Percentiles rank a stretch among this genome's conserved stretches.
phyloP scores from a whole-genome alignment of 2,888 invertebrate genomes.

The Idaea dimidiata region DNA sequence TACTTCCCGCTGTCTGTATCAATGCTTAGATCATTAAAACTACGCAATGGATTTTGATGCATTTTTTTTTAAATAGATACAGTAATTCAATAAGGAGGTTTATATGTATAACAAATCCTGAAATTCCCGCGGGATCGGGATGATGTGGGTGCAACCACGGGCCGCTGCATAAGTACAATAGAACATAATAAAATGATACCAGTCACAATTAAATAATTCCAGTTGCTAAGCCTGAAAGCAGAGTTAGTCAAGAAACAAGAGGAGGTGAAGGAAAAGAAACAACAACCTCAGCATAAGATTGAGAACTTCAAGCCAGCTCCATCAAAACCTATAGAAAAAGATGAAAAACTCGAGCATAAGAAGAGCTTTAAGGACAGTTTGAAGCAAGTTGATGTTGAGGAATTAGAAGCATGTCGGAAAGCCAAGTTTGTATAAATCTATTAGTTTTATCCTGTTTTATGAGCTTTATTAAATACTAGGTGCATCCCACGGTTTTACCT shows the following conservation, averaged over 20 bases:
- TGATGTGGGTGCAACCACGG: no score
- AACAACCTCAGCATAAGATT: conserved; percentile 73
- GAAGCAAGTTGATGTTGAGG: conserved; percentile 62
- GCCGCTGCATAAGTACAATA: no score
- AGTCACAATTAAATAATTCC: conserved; percentile 24
- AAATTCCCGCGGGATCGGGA: no score
- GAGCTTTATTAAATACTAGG: no score
- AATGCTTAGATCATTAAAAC: no score
- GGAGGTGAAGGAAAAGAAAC: conserved; percentile 86
- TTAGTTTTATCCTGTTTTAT: neutral
- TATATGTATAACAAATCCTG: no score
- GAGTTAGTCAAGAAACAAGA: conserved; percentile 93
- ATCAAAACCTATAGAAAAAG: conserved; percentile 62
- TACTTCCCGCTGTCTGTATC: no score
- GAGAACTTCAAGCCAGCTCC: conserved; percentile 71
- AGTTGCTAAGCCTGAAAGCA: conserved; percentile 92
- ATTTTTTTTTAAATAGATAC: no score
- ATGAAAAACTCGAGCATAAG: conserved; percentile 51
- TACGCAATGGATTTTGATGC: no score
- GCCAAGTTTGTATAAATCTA: conserved; percentile 47
- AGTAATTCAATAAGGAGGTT: no score
- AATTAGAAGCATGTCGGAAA: conserved; percentile 72
- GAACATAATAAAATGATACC: no score
- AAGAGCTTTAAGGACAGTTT: conserved; percentile 60
- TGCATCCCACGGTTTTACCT: no score